phyloP scores from a whole-genome alignment of 2,113 vertebrate genomes.

The Otocyon megalotis region DNA sequence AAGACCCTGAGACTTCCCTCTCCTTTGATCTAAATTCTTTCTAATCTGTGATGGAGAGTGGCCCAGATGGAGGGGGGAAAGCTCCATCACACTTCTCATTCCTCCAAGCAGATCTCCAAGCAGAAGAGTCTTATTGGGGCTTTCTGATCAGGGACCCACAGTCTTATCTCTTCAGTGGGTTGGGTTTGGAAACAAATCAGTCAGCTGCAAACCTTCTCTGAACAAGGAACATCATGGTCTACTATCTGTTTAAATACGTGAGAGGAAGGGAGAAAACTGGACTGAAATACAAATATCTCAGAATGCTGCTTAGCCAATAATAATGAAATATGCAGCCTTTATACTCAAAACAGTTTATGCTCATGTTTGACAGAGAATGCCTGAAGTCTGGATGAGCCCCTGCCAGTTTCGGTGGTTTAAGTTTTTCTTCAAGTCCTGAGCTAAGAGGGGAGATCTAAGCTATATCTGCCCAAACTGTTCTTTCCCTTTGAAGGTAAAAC shows the following conservation, averaged over 20 bases:
- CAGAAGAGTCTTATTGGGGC: background rate
- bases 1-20: background rate
- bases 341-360: background rate
- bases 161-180: background rate
- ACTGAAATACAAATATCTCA: background rate
- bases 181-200: background rate
- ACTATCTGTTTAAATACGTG: background rate
- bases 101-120: background rate
- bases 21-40: background rate
- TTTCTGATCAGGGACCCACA: too few relatives aligned
- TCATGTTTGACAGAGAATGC: background rate
- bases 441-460: background rate
- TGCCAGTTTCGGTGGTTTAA: background rate
- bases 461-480: rapidly evolving
- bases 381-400: background rate
- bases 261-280: background rate
- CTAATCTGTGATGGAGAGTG: background rate
- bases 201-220: background rate
- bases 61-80: background rate
- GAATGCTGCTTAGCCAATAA: background rate
- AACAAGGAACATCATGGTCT: background rate
- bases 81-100: too few relatives aligned
- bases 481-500: background rate
- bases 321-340: background rate
- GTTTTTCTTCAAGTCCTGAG: background rate